Conservation (phyloP, 2,113 vertebrate species). For the Hippocampus abdominalis region DNA sequence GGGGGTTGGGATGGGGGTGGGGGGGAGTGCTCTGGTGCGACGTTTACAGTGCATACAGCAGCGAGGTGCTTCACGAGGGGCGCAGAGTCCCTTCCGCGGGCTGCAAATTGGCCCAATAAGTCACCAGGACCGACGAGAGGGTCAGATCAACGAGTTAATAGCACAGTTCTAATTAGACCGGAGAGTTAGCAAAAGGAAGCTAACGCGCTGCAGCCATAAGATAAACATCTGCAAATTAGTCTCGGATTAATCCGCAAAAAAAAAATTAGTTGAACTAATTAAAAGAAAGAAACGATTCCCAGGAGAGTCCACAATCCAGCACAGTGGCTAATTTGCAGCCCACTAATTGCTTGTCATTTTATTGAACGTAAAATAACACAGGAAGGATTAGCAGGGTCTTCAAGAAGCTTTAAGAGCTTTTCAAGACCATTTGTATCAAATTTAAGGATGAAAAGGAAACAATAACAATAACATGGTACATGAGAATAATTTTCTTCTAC, state of each 20-base stretch:
- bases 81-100: constrained; percentile 39
- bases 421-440: no score
- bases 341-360: no score
- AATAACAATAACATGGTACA: neutral
- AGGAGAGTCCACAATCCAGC: neutral
- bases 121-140: constrained; percentile 81
- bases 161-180: constrained; percentile 75
- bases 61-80: constrained; percentile 40
- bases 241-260: constrained; percentile 25
- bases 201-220: constrained; percentile 12
- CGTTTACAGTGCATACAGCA: constrained; percentile 88
- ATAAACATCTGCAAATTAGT: constrained; percentile 40
- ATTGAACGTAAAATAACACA: no score
- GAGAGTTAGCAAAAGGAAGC: constrained; percentile 44
- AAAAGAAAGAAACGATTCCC: constrained; percentile 1
- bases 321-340: neutral
- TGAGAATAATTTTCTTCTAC: neutral
- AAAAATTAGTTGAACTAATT: constrained; percentile 10
- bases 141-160: constrained; percentile 82
- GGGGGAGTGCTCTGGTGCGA: constrained; percentile 70
- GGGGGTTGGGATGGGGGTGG: constrained; percentile 71
- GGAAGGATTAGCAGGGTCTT: no score
- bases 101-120: constrained; percentile 90
- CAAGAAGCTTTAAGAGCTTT: no score
- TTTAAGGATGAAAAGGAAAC: neutral